These are phyloP conservation scores for Cynocephalus volans DNA, from an alignment of 2,113 vertebrate species.

Conservation along the genomic window DNA sequence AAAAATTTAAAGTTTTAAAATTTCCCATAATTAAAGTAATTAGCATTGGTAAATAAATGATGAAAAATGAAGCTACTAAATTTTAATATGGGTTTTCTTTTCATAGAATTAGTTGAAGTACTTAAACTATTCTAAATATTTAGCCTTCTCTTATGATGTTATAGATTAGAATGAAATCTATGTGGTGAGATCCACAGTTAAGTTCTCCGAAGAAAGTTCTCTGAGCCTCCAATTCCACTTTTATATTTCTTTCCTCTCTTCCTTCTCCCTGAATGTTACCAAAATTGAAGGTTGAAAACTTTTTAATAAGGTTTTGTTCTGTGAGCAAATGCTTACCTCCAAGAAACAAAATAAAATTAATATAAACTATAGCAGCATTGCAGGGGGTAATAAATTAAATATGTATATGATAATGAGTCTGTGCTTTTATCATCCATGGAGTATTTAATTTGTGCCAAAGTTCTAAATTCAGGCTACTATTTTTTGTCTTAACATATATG, in stretches of 20 bases:
- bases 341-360: neutral
- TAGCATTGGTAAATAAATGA: neutral
- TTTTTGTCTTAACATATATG: neutral
- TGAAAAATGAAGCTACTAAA: neutral
- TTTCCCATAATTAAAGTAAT: neutral
- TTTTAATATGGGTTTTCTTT: neutral
- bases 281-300: neutral
- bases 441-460: neutral
- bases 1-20: conserved; percentile 17
- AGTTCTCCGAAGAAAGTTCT: neutral
- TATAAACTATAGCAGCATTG: neutral
- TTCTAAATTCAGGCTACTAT: neutral
- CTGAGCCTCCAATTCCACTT: neutral
- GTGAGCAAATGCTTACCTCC: neutral
- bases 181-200: neutral
- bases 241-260: neutral
- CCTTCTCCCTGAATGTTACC: neutral
- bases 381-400: neutral
- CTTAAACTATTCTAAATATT: neutral
- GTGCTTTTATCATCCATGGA: neutral
- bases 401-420: neutral
- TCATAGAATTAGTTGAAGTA: neutral
- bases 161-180: neutral
- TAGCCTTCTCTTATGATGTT: neutral
- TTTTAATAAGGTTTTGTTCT: neutral